Evolutionary conservation across 2,113 vertebrate genomes (phyloP), one percentile per base, ranked within the genome.

Genomic region (Leptocoma aspasia): DNA sequence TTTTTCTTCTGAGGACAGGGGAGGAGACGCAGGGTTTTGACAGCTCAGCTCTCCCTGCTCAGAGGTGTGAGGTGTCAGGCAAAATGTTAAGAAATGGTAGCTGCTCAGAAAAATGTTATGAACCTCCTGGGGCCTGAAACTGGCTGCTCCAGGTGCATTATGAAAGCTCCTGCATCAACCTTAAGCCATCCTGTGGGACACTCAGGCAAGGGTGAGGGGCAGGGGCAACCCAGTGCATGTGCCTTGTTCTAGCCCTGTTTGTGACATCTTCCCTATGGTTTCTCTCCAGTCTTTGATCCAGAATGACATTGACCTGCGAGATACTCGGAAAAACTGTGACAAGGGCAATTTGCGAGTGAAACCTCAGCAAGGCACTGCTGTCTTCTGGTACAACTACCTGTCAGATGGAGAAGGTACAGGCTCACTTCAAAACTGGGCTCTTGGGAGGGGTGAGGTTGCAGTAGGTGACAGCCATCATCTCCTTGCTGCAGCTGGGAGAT

Each of bases 311-410:
- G 99, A 99, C 96, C 98, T 99, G 69, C 97, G 99, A 95, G 99
- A 99, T 96, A 99, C 99, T 33, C 98, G 98, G 94, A 98, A 99
- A 87, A 98, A 99, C 77, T 99, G 99, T 28, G 97, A 98, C 87
- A 98, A 98, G 96, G 99, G 99, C 65, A 99, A 99, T 92, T 96
- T 99, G 75, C 98, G 98, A 92, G 98, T 99, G 86, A 99, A 98
- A 91, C 99, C 99, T 44, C 97, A 96, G 39, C 98, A 98, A 92
- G 99, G 99, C 86, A 99, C 99, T 6, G 99, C 99, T 53, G 98
- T 99, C 73, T 98, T 99, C 95, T 99, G 99, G 99, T 99, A 99
- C 98, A 99, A 99, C 97, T 99, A 99, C 96, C 98, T 99, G 73
- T 99, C 99, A n/a, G 98, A 99, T 4, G 99, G 99, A 41, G 98